These are phyloP conservation scores for Eulacestoma nigropectus DNA, from an alignment of 2,113 vertebrate species.

Conservation along the genomic window DNA sequence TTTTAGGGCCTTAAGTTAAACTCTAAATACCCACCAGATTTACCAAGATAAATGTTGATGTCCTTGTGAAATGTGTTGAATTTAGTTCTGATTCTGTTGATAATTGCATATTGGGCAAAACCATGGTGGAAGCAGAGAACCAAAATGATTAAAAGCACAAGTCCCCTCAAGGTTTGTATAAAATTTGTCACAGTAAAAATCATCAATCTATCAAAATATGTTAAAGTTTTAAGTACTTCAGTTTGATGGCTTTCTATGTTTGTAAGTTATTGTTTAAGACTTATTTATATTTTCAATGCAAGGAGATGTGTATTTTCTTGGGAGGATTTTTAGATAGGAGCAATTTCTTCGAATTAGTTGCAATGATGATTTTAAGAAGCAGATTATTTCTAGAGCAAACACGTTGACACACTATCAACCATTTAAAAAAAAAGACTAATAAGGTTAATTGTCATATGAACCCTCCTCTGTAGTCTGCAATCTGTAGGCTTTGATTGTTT, in stretches of 20 bases:
- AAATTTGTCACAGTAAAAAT: neutral
- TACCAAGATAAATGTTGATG: neutral
- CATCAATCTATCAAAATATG: neutral
- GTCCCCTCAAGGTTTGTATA: neutral
- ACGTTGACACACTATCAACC: slow-evolving; percentile 76
- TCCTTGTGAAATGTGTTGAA: slow-evolving; percentile 12
- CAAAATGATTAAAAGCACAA: neutral
- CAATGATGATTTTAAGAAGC: slow-evolving; percentile 60
- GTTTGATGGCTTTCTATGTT: neutral
- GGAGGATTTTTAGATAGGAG: slow-evolving; percentile 29
- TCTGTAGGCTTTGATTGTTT: slow-evolving; percentile 83
- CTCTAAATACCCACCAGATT: neutral
- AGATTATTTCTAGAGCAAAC: slow-evolving; percentile 76
- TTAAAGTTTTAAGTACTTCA: neutral
- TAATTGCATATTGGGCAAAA: neutral
- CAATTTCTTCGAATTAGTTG: slow-evolving; percentile 38
- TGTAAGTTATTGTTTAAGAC: neutral
- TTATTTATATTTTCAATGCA: neutral
- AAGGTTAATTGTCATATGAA: slow-evolving; percentile 99
- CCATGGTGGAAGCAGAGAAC: neutral
- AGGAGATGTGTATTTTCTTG: neutral
- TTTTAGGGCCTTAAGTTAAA: neutral
- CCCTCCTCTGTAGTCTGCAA: slow-evolving; percentile 85
- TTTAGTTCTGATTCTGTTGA: slow-evolving; percentile 27
- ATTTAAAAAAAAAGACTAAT: slow-evolving; percentile 82